Conservation (phyloP, 2,113 vertebrate species). For the Deroptyus accipitrinus region DNA sequence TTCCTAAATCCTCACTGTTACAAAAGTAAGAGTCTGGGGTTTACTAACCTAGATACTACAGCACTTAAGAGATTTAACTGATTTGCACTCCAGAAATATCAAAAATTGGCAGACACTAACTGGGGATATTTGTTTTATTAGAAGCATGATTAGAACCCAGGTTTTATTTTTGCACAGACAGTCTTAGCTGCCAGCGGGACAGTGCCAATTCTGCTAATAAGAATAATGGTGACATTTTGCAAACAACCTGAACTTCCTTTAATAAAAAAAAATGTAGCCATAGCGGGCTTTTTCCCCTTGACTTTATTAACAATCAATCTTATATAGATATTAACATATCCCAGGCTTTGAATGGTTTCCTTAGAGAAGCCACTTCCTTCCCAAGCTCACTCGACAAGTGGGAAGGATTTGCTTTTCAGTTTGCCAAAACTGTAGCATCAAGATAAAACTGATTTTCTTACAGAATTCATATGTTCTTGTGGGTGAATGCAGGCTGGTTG, state of each 20-base stretch:
- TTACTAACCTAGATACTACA: neutral
- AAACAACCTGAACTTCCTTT: neutral
- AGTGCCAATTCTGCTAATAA: neutral
- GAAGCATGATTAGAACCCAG: neutral
- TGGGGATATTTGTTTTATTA: neutral
- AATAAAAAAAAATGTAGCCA: neutral
- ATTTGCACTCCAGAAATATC: neutral
- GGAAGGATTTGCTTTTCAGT: conserved; percentile 1
- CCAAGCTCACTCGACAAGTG: neutral
- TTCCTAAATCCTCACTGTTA: neutral
- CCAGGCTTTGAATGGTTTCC: conserved; percentile 24
- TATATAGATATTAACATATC: conserved; percentile 28
- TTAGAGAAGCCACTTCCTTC: neutral
- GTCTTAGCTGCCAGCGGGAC: neutral
- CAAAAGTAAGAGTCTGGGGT: neutral
- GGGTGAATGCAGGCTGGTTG: neutral
- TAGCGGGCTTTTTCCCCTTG: neutral
- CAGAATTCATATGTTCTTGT: neutral
- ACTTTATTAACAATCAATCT: conserved; percentile 40
- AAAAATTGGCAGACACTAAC: neutral
- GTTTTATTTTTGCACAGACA: conserved; percentile 12
- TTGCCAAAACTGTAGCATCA: neutral
- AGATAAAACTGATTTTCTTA: conserved; percentile 6
- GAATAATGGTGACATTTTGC: neutral
- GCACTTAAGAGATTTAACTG: neutral